These are phyloP conservation scores for Mormoops blainvillei DNA, from an alignment of 2,113 vertebrate genomes.

Conservation along the genomic window DNA sequence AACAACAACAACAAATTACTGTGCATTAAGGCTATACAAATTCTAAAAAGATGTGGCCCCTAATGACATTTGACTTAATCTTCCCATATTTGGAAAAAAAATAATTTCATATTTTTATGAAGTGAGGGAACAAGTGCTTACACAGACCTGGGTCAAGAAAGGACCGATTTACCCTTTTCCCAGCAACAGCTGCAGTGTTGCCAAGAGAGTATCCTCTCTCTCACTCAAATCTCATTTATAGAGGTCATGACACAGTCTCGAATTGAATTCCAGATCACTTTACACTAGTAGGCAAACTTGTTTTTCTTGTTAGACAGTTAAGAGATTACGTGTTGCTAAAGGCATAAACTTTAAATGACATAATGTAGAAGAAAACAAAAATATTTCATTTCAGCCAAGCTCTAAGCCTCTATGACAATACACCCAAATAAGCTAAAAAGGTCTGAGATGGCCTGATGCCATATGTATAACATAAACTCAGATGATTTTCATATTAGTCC, in stretches of 20 bases:
- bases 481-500: background rate
- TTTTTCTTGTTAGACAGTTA: conserved; percentile 40
- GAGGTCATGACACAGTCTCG: background rate
- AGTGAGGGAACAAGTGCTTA: background rate
- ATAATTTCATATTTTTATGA: background rate
- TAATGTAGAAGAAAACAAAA: conserved; percentile 45
- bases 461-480: background rate
- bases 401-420: background rate
- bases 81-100: conserved; percentile 22
- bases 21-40: background rate
- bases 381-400: background rate
- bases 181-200: background rate
- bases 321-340: background rate
- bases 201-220: background rate
- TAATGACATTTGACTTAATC: background rate
- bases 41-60: background rate
- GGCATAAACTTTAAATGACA: conserved; percentile 9
- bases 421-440: background rate
- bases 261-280: conserved; percentile 1
- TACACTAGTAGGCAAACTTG: background rate
- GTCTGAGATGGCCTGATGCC: background rate
- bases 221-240: conserved; percentile 17
- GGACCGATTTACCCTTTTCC: background rate
- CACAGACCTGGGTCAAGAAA: background rate
- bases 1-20: background rate